Base-by-base conservation (phyloP, 1,140 invertebrate genomes). In the Helicoverpa armigera region DNA sequence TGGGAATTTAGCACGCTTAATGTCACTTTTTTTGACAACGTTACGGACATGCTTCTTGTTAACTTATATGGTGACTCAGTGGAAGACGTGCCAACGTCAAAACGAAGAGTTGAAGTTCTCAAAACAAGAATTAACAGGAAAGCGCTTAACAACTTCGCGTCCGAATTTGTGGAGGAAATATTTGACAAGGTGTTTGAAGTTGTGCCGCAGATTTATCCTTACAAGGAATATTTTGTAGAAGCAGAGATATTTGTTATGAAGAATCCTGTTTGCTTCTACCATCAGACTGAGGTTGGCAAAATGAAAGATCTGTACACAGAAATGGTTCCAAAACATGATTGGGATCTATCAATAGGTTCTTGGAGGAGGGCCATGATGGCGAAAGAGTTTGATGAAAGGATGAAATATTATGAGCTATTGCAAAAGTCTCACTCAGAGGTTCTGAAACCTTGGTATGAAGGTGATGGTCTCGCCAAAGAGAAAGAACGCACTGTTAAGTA, bases 201-300 rank as follows among this genome's bases (percentile, higher is more conserved):
- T 13, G 76, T 88, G 54, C 90, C 91, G 0, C 82, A 90, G 78
- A 85, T 82, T 35, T 94, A 92, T 82, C 89, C 91, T 7, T 95
- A 95, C 65, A 90, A 91, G 72, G 83, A 93, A 51, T 67, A 87
- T 9, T 88, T 94, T 69, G 72, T 94, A 50, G 92, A 95, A 82
- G 83, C 84, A 43, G 91, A 94, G 83, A 80, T 95, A 18, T 95
- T 94, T 86, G 56, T 90, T 23, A 86, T 93, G 88, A 94, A 92
- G 79, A 95, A 95, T 83, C 92, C 92, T 0, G 87, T 92, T 43
- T 94, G 90, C 72, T 95, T 86, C 60, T 95, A 95, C 80, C 92
- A 95, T 74, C 92, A 95, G 81, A 91, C 91, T 7, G 91, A 94
- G 83, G 90, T 95, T 14, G 48, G 72, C 23, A 90, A 90, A 82